Evolutionary conservation across 2,888 invertebrate species (phyloP).

Genomic region (Antheraea yamamai): DNA sequence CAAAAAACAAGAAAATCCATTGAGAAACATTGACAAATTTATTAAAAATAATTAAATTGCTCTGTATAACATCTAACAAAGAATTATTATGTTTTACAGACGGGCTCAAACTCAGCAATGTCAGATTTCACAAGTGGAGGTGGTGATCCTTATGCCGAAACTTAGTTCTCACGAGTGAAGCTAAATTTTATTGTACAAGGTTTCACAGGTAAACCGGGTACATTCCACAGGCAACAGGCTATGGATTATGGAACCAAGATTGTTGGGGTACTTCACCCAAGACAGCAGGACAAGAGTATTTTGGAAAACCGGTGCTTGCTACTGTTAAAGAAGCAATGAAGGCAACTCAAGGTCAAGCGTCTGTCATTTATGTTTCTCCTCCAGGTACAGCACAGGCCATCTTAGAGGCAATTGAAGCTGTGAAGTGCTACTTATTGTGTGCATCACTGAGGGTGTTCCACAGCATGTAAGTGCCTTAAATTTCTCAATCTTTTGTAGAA

Average conservation of each 20-base stretch:
- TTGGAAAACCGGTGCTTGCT: too few relatives aligned
- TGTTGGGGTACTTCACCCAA: too few relatives aligned
- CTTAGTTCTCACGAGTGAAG: conserved; percentile 90
- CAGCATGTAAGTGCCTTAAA: conserved; percentile 85
- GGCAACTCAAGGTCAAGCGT: conserved; percentile 77
- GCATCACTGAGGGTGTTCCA: conserved; percentile 99
- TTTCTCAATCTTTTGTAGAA: background rate
- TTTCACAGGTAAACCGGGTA: conserved; percentile 84
- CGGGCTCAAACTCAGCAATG: conserved; percentile 83
- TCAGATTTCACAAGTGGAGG: conserved; percentile 83
- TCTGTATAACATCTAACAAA: background rate
- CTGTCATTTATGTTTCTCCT: conserved; percentile 98
- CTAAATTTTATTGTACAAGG: conserved; percentile 98
- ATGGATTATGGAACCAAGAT: too few relatives aligned
- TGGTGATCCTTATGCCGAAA: conserved; percentile 85
- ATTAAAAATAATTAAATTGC: too few relatives aligned
- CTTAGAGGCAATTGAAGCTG: conserved; percentile 96
- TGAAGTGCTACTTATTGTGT: conserved; percentile 98
- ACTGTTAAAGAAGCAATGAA: too few relatives aligned
- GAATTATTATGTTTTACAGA: conserved; percentile 61
- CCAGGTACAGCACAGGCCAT: conserved; percentile 95
- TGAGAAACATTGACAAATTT: too few relatives aligned
- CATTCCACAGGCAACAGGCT: too few relatives aligned
- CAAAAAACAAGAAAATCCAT: too few relatives aligned
- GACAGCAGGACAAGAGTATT: too few relatives aligned